Base-by-base conservation (phyloP, 1,140 invertebrate genomes). In the Forficula auricularia region DNA sequence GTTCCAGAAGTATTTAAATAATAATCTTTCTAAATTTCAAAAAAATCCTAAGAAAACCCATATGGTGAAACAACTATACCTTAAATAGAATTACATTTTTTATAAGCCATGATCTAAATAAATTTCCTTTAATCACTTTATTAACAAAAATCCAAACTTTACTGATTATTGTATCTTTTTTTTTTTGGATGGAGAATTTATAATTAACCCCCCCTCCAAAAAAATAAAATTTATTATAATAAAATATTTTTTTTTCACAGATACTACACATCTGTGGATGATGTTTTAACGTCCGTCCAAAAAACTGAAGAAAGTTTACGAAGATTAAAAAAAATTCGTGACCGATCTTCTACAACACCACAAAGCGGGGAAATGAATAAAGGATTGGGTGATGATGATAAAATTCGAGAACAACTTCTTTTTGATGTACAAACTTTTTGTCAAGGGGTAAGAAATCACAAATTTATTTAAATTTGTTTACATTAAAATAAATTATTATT, bases 251-350 rank as follows among this genome's bases (percentile, higher is more conserved):
- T 52, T 53, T 53, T 47, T 70, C 67, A 44, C 54, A 90, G 86
- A 48, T 95, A 89, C 65, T 75, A 71, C 48, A 71, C 65, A 47
- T 73, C 77, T 46, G 85, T 91, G 10, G 71, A 70, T 45, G 86
- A 94, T 62, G 86, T 95, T 3, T 63, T 96, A 40, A 85, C 77
- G 30, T 91, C 88, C 3, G 88, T 94, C 1, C 85, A 87, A 58
- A 89, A 85, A 66, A 95, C 90, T 49, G 90, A 95, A 59, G 89
- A 94, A 56, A 92, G 87, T 50, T 62, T 92, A 34, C 73, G 80
- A 56, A 73, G 83, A 50, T 65, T 96, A 42, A 91, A 92, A 58
- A 87, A 85, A 65, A 77, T 82, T 37, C 67, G 81, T 47, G 79
- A 46, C 44, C 48, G 46, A 45, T 40, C 43, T 45, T 42, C 52